Base-by-base conservation (phyloP, 2,888 invertebrate species). In the Amiota mariae region DNA sequence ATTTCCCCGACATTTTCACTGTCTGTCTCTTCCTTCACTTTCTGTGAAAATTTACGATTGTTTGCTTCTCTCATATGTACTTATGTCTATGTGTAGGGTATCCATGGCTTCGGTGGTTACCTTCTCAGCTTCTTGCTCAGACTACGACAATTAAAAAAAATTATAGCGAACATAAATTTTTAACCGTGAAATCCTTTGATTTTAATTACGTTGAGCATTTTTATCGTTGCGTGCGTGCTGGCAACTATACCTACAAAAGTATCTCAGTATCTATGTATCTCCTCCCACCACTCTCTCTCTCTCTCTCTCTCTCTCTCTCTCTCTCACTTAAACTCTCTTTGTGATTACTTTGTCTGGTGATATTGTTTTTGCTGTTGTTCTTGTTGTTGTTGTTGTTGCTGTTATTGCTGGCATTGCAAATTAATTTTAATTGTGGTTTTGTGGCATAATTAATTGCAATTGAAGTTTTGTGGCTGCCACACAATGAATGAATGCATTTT, bases 131-230 rank as follows among this genome's bases (percentile, higher is more conserved):
- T 15, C 59, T 20, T n/a, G 24, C 54, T 63, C 36, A 63, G 24
- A 36, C 20, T 63, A n/a, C 18, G 64, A 61, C 71, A 73, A 72
- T 75, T n/a, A 47, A 47, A 80, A 76, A 84, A 85, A 84, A 82
- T 85, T 85, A 85, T 85, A 82, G 85, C 85, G 79, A 77, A 84
- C 85, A 85, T 85, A 85, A 85, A 85, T 85, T 85, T 82, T 82
- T 81, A 78, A 84, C 85, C 80, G 82, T 84, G 84, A 85, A 85
- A 85, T 85, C 85, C 85, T 85, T 85, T 85, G 85, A 85, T 85
- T 85, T 85, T 85, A 85, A 85, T 85, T 85, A 85, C 85, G 80
- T 79, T 46, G 80, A 79, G 84, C 84, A 85, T 85, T 84, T 85
- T 85, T 84, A 85, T 82, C 82, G 83, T 36, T 82, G 24, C 61